Evolutionary conservation across 2,113 vertebrate genomes (phyloP), one percentile per base, ranked within the genome.

Genomic region (Malurus alboscapulatus): DNA sequence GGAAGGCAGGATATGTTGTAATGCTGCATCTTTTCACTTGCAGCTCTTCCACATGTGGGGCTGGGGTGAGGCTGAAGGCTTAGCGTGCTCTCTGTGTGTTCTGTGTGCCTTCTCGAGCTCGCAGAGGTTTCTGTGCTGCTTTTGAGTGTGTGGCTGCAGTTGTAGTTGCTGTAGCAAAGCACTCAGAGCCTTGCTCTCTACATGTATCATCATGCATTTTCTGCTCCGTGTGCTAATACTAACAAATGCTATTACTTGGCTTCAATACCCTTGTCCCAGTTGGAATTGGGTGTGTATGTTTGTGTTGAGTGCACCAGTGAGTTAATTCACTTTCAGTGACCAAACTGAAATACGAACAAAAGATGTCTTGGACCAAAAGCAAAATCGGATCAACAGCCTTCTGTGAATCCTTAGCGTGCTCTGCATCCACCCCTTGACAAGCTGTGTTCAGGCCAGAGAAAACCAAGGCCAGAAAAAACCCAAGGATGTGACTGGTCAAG

Each of bases 331-430:
- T 53, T 74, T 81, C 36, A 27, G 50, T 87, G 69, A 75, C 63
- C 36, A 61, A 68, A 57, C 53, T 88, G 61, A 88, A 93, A 77
- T 62, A 55, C 9, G 66, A 92, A 78, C 53, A 82, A 61, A 94
- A 89, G 61, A 45, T 72, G 14, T 42, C 48, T 95, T 88, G 53
- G 61, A 75, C 76, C 57, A 77, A 77, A 90, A 86, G 25, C 58
- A 91, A 93, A 68, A 87, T 66, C 66, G 65, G 42, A 96, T 89
- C 84, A 92, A 71, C 80, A 83, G 82, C 63, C 58, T 73, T 80
- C 40, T 83, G 81, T 84, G 89, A 87, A 69, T 91, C 74, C 26
- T 75, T 79, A 91, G 84, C 45, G 27, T 75, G 7, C 71, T 38
- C 17, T 76, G 59, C 87, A 83, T 12, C 63, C 85, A 69, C 24